Percentiles rank a stretch among this genome's conserved stretches.
Evolutionary conservation across 2,797 vertebrate species (phyloP).

Genomic region (Molossus alvarezi): DNA sequence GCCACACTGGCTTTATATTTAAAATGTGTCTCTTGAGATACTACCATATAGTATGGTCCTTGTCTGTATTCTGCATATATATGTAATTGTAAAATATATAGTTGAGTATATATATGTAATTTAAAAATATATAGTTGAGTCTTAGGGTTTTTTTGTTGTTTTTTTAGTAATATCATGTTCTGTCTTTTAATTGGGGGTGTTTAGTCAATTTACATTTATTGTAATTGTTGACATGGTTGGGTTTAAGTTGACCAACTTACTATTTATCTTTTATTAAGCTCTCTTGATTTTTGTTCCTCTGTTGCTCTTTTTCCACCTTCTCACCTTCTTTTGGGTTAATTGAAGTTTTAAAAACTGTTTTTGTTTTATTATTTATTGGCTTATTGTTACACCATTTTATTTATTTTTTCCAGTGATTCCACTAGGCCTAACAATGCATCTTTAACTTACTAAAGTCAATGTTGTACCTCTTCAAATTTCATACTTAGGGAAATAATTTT

Average conservation of each 20-base stretch:
- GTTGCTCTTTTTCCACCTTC: background rate
- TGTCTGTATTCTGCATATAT: background rate
- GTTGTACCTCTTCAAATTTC: constrained; percentile 5
- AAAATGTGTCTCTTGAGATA: background rate
- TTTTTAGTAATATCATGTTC: background rate
- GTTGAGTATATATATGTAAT: background rate
- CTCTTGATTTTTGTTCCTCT: background rate
- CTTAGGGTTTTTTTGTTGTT: background rate
- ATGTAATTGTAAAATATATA: background rate
- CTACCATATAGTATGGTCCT: background rate
- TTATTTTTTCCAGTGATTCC: background rate
- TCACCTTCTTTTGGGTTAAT: background rate
- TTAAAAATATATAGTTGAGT: background rate
- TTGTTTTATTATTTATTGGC: constrained; percentile 28
- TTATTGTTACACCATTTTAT: background rate
- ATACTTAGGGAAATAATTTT: background rate
- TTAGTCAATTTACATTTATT: constrained; percentile 3
- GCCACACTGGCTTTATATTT: background rate
- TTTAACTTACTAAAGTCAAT: background rate
- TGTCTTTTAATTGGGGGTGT: background rate
- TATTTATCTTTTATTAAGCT: background rate
- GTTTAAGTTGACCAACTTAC: constrained; percentile 43
- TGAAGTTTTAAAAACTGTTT: background rate
- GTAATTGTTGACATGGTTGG: background rate
- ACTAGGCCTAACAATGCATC: background rate